Base-by-base conservation (phyloP, 2,797 vertebrate species). In the Manis pentadactyla region DNA sequence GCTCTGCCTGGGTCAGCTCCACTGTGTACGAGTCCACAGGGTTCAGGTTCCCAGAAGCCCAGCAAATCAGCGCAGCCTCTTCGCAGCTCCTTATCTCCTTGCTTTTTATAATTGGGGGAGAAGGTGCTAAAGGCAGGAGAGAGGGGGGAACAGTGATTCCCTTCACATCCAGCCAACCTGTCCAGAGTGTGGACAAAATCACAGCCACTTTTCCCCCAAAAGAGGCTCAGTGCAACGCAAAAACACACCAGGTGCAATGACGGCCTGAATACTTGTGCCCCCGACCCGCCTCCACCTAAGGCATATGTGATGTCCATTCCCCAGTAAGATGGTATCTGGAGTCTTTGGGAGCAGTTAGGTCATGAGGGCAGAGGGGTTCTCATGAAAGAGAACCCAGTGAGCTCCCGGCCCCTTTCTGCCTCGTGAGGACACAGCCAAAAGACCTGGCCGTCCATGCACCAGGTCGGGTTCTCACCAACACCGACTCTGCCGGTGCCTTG, bases 21-120 rank as follows among this genome's bases (percentile, higher is more conserved):
- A 99, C 98, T 0, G 98, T 99, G 98, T 99, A 99, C 0, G 99
- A 99, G 97, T 99, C 99, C 4, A 99, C 99, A 0, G 99, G 99
- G 88, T 99, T 99, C 90, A 99, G 97, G 98, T 99, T 99, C 88
- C 99, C 99, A 1, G 99, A 99, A 95, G 99, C 99, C 99, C 99
- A 99, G 97, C 99, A 98, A 71, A 99, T 99, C 75, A 99, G 97
- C 0, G 99, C 99, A 0, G 99, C 99, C 1, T 99, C 99, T 87
- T 99, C 99, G 77, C 99, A 99, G 98, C 99, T 99, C 34, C 87
- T 98, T 27, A 99, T 99, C 96, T 98, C 99, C 87, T 98, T 98
- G 29, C 83, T 98, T 94, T 99, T 99, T 98, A 99, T 99, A 46
- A 98, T 94, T 0, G 99, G 99, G 55, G 99, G 99, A 23, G 99